Base-by-base conservation (phyloP, 2,888 invertebrate genomes). In the Ceriagrion tenellum region DNA sequence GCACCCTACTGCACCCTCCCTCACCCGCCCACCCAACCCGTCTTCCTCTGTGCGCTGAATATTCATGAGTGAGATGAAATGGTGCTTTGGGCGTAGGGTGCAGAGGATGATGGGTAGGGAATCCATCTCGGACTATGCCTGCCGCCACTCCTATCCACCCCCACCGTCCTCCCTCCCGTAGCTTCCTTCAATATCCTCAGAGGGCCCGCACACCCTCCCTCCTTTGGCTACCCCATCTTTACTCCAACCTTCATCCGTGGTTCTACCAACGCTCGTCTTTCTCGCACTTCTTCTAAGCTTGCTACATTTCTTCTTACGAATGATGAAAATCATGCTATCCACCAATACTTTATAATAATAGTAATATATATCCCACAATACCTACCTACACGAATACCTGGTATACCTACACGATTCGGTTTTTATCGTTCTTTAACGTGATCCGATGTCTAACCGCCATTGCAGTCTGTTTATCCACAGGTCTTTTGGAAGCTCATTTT, bases 1-100 rank as follows among this genome's bases (percentile, higher is more conserved):
- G 20, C 56, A n/a, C 90, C 91, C 35, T 26, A n/a, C 63, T 8
- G 47, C 47, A 26, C 26, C 47, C 47, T 23, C 89, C 26, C 16
- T 6, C 55, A 3, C 26, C 55, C 89, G 3, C 47, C 55, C 55
- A 16, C n/a, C 55, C 23, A 23, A 10, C 89, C 55, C 93, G 47
- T 69, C 93, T 47, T 69, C 47, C 93, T 69, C 91, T 91, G 91
- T 91, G 91, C 69, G 63, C 93, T 93, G 93, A 93, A 93, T 93
- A 93, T 93, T 93, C 93, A 93, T 93, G 93, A 93, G 93, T n/a
- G 59, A 91, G 93, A 93, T 93, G 93, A 91, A 91, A 91, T 91
- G 91, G 91, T 56, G 91, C 91, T 91, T 91, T 91, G 91, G 91
- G 91, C 55, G 89, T 26, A 55, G 89, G 55, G 89, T 18, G 55